These are phyloP conservation scores for Pediacus dermestoides DNA, from an alignment of 2,888 invertebrate species.

Conservation along the genomic window DNA sequence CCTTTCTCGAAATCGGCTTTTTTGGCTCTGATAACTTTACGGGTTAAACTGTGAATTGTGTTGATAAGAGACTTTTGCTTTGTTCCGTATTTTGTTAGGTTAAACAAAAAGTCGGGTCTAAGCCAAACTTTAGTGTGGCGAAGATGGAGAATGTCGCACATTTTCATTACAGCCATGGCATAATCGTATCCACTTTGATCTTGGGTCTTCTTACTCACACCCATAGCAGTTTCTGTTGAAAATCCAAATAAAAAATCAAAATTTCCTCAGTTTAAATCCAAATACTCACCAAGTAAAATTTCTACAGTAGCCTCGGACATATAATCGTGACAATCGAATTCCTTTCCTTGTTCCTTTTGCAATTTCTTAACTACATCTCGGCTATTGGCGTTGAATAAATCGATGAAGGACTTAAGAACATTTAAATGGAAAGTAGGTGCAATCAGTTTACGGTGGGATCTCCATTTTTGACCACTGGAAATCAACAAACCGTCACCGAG, in stretches of 20 bases:
- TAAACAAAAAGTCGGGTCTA: constrained; percentile 73
- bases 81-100: constrained; percentile 70
- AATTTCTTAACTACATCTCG: constrained; percentile 69
- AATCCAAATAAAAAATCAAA: constrained; percentile 43
- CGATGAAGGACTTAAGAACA: constrained; percentile 81
- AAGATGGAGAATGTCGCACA: constrained; percentile 81
- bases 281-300: constrained; percentile 64
- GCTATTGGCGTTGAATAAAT: constrained; percentile 80
- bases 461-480: constrained; percentile 83
- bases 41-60: constrained; percentile 76
- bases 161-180: constrained; percentile 85
- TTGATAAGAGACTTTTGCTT: constrained; percentile 70
- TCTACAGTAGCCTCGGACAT: constrained; percentile 84
- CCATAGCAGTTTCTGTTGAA: constrained; percentile 92
- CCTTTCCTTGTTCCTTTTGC: constrained; percentile 66
- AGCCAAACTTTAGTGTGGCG: constrained; percentile 79
- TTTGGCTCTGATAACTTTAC: constrained; percentile 65
- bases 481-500: constrained; percentile 78
- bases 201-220: constrained; percentile 78
- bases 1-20: constrained; percentile 58
- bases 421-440: constrained; percentile 87
- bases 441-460: constrained; percentile 78
- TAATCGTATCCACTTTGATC: constrained; percentile 79
- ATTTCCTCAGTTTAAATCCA: neutral
- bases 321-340: constrained; percentile 77